These are phyloP conservation scores for Progne subis DNA, from an alignment of 2,113 vertebrate genomes.

Conservation along the genomic window DNA sequence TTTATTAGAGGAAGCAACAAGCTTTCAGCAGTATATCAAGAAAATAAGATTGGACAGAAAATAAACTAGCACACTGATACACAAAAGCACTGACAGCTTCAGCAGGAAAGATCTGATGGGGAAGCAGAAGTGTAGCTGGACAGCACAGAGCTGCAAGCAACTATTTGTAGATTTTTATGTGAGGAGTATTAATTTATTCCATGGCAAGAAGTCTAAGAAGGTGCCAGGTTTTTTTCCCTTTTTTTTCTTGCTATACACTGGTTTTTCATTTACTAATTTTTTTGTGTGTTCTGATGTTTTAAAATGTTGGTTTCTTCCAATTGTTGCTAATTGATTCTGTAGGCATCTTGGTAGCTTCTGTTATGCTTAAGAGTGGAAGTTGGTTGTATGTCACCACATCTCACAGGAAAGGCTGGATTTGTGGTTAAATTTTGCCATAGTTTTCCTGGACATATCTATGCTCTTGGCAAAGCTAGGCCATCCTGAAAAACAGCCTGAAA, in stretches of 20 bases:
- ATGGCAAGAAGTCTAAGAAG: not conserved
- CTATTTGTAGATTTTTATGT: not conserved
- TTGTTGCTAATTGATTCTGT: not conserved
- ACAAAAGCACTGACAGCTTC: not conserved
- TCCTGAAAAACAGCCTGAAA: not conserved
- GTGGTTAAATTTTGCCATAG: not conserved
- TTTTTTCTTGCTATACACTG: not conserved
- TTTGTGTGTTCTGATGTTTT: not conserved
- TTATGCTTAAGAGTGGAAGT: not conserved
- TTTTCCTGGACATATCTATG: not conserved
- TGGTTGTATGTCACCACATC: not conserved
- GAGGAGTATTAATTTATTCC: not conserved
- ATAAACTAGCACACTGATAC: not conserved
- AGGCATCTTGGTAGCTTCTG: not conserved
- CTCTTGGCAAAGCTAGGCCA: not conserved
- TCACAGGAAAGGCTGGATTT: not conserved
- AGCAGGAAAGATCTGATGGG: not conserved
- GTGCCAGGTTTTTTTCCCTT: not conserved
- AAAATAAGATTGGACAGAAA: not conserved
- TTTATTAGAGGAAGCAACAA: not conserved
- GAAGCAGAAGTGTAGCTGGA: not conserved
- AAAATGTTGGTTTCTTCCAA: not conserved
- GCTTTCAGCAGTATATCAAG: slow-evolving; percentile 13
- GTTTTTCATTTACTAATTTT: not conserved
- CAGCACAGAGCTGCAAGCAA: not conserved